A percentile compares a stretch with the other conserved stretches of the same genome.
Evolutionary conservation across 2,797 vertebrate genomes (phyloP).

Genomic region (Gobio occitaniae): DNA sequence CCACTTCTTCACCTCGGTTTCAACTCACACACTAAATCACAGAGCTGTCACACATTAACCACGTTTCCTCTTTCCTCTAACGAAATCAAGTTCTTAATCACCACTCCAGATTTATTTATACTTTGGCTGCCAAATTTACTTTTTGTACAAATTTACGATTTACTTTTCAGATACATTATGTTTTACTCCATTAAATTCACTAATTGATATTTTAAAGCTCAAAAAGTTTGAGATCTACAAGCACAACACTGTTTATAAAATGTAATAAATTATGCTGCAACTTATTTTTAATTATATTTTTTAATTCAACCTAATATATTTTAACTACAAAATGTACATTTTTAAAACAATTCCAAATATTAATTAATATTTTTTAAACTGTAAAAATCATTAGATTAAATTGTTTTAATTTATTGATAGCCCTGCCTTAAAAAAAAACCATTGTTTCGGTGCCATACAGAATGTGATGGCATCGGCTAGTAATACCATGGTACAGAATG

Average conservation of each 20-base stretch:
- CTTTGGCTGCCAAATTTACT: neutral
- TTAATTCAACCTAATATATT: neutral
- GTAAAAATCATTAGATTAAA: neutral
- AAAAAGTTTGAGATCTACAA: neutral
- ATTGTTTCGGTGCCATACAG: no score
- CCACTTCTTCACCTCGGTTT: conserved; percentile 45
- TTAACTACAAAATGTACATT: neutral
- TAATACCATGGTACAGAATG: no score
- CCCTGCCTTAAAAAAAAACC: neutral
- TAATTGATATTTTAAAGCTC: neutral
- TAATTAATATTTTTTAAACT: neutral
- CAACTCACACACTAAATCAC: conserved; percentile 52
- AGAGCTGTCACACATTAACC: conserved; percentile 38
- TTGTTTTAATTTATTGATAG: neutral
- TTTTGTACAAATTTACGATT: no score
- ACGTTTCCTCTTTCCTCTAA: neutral
- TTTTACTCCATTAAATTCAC: neutral
- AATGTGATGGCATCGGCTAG: no score
- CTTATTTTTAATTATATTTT: no score
- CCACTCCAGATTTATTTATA: conserved; percentile 2
- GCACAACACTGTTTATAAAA: neutral
- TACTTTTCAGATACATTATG: neutral
- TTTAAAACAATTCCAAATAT: neutral
- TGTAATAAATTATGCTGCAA: neutral
- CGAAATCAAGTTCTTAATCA: neutral